phyloP scores from a whole-genome alignment of 2,797 vertebrate species.

The Columba guinea region DNA sequence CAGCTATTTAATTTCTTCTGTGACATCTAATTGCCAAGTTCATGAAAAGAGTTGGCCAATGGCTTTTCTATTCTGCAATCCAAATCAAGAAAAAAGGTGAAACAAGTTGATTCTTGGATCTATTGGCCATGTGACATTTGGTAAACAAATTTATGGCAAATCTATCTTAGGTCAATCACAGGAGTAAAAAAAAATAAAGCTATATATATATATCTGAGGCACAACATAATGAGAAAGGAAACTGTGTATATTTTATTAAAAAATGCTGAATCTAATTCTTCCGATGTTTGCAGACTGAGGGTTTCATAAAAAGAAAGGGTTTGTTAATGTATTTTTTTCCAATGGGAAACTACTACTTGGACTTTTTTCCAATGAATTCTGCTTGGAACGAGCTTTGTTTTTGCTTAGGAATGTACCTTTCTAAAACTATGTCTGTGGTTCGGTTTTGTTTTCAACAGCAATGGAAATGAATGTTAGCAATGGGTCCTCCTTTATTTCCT shows the following conservation, averaged over 20 bases:
- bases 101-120: neutral
- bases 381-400: neutral
- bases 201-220: neutral
- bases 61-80: neutral
- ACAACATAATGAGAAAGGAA: neutral
- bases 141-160: neutral
- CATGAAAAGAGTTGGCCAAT: neutral
- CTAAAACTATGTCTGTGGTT: neutral
- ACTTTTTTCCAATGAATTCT: neutral
- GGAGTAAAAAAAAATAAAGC: neutral
- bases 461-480: neutral
- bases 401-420: neutral
- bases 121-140: neutral
- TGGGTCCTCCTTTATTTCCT: neutral
- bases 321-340: neutral
- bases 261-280: neutral
- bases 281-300: neutral
- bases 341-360: neutral
- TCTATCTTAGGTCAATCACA: neutral
- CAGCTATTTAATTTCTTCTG: neutral
- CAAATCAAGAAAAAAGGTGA: neutral
- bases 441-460: neutral
- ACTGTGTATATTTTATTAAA: neutral
- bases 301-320: neutral
- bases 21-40: neutral